Percentiles rank a stretch among this genome's conserved stretches.
These are phyloP conservation scores for Copidosoma aretas DNA, from an alignment of 2,888 invertebrate species.

Conservation along the genomic window DNA sequence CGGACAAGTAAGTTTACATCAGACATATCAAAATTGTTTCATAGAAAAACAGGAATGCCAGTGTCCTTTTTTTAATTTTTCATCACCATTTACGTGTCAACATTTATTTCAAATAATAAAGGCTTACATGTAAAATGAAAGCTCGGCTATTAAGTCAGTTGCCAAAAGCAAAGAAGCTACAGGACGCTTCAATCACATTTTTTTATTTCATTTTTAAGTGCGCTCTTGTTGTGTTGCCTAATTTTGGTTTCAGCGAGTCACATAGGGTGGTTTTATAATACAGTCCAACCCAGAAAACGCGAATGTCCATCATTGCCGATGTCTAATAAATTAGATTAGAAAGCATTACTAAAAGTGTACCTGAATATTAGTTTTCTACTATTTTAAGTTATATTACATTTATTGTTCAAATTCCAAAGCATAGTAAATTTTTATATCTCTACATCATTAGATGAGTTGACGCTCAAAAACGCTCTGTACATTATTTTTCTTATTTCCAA, in stretches of 20 bases:
- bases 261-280: constrained; percentile 21
- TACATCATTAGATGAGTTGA: too few relatives aligned
- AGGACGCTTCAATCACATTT: constrained; percentile 21
- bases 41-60: constrained; percentile 8
- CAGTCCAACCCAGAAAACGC: neutral
- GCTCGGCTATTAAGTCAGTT: constrained; percentile 4
- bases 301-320: too few relatives aligned
- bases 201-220: neutral
- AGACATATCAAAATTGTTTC: constrained; percentile 8
- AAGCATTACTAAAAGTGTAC: neutral
- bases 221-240: constrained; percentile 15
- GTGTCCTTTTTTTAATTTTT: constrained; percentile 1
- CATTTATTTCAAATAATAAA: neutral
- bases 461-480: neutral
- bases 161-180: constrained; percentile 14
- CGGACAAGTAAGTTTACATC: constrained; percentile 61
- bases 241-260: neutral
- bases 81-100: neutral
- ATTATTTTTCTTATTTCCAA: neutral
- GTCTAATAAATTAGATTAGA: too few relatives aligned
- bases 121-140: neutral
- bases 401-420: neutral
- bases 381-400: neutral
- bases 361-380: neutral
- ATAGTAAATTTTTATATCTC: too few relatives aligned